Evolutionary conservation across 2,888 invertebrate genomes (phyloP).

Genomic region (Sepioteuthis lessoniana): DNA sequence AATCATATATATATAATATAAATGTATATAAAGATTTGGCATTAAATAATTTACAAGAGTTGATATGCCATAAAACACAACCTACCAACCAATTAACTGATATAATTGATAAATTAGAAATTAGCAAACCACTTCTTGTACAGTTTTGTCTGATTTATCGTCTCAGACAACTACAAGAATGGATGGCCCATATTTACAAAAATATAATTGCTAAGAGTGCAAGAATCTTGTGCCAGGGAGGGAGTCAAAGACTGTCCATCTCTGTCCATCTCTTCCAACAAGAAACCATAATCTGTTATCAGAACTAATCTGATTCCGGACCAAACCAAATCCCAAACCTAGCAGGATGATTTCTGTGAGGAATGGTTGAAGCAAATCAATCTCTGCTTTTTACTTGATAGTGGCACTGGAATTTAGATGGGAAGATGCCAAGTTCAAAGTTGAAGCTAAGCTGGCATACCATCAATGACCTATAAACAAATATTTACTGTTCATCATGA

Average conservation of each 20-base stretch:
- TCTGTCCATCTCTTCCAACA: background rate
- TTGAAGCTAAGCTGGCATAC: background rate
- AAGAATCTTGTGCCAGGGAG: background rate
- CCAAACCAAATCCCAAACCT: background rate
- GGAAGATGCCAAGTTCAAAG: constrained; percentile 33
- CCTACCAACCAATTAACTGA: too few relatives aligned
- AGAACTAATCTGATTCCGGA: background rate
- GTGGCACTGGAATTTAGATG: background rate
- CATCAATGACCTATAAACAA: background rate
- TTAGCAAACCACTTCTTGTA: background rate
- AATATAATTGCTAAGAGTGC: constrained; percentile 18
- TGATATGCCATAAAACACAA: too few relatives aligned
- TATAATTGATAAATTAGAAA: too few relatives aligned
- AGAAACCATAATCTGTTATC: background rate
- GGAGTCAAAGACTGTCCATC: background rate
- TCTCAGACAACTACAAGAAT: background rate
- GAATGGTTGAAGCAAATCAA: background rate
- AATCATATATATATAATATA: too few relatives aligned
- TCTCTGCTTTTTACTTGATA: constrained; percentile 6
- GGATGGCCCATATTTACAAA: background rate
- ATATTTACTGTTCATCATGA: background rate
- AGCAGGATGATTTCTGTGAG: background rate
- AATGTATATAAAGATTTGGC: too few relatives aligned
- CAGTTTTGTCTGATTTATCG: background rate
- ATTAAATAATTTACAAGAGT: too few relatives aligned